Evolutionary conservation across 2,113 vertebrate genomes (phyloP).

Genomic region (Todiramphus saurophagus): DNA sequence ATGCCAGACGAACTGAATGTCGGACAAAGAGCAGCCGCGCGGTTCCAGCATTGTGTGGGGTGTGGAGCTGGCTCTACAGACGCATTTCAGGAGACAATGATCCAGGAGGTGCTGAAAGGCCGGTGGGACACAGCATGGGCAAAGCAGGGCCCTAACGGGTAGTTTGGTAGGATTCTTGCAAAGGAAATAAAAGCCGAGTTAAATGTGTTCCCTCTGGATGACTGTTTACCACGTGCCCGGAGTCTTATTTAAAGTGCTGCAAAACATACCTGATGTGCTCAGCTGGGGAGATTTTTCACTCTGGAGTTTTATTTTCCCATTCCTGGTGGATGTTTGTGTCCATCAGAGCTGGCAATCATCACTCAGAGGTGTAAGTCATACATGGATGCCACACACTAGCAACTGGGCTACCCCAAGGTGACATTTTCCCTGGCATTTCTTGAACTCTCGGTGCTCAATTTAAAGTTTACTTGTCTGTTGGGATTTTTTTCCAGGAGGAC

Average conservation of each 20-base stretch:
- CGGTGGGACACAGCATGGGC: not conserved
- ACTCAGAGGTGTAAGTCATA: not conserved
- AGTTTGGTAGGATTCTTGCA: not conserved
- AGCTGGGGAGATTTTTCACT: not conserved
- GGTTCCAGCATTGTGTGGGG: not conserved
- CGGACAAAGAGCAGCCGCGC: conserved; percentile 23
- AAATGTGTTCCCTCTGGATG: not conserved
- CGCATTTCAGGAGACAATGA: not conserved
- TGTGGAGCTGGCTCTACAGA: not conserved
- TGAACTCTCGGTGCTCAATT: not conserved
- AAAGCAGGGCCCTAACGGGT: not conserved
- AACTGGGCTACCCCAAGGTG: not conserved
- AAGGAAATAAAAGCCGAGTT: not conserved
- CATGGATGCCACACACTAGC: accelerated
- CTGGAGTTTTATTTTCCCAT: not conserved
- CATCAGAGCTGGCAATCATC: accelerated
- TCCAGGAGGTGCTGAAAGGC: not conserved
- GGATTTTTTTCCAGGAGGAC: not conserved
- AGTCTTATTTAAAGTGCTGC: not conserved
- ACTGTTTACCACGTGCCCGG: accelerated
- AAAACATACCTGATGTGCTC: not conserved
- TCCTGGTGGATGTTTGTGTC: not conserved
- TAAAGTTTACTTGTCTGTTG: accelerated
- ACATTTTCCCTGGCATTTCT: not conserved
- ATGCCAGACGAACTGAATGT: conserved; percentile 46